phyloP scores from a whole-genome alignment of 1,140 invertebrate species.

The Drosophila yakuba region DNA sequence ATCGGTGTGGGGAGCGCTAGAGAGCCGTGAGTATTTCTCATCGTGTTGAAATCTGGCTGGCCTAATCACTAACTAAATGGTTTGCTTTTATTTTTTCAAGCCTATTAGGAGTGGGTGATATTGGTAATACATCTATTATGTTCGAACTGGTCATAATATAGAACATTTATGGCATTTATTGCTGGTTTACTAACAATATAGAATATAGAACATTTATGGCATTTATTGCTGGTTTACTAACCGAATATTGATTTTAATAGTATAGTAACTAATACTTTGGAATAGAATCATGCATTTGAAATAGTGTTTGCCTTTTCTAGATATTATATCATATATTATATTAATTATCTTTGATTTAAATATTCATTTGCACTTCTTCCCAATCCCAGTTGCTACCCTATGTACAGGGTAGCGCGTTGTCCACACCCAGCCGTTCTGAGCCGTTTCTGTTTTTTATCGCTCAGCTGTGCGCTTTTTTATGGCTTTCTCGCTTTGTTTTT shows the following conservation, averaged over 20 bases:
- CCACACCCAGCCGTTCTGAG: background rate
- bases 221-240: background rate
- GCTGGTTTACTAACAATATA: background rate
- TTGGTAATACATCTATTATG: background rate
- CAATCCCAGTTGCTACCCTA: too few relatives aligned
- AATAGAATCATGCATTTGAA: too few relatives aligned
- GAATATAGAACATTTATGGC: background rate
- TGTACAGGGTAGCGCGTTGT: background rate
- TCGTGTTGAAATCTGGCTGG: slow-evolving; percentile 17
- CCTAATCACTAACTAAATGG: slow-evolving; percentile 16
- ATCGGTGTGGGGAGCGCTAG: slow-evolving; percentile 1
- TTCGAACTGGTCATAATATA: background rate
- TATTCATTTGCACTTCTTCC: too few relatives aligned
- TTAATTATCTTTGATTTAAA: too few relatives aligned
- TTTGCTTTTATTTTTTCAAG: background rate
- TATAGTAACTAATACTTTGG: too few relatives aligned
- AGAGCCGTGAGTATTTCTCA: background rate
- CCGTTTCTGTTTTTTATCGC: background rate
- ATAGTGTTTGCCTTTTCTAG: background rate
- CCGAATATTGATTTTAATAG: background rate
- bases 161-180: background rate
- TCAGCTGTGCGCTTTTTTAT: slow-evolving; percentile 16
- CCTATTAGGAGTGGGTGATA: background rate
- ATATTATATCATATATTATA: background rate
- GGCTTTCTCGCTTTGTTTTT: slow-evolving; percentile 28